These are phyloP conservation scores for Agelas oroides DNA, from an alignment of 37 sponge, comb jelly and placozoan genomes.

Conservation along the genomic window DNA sequence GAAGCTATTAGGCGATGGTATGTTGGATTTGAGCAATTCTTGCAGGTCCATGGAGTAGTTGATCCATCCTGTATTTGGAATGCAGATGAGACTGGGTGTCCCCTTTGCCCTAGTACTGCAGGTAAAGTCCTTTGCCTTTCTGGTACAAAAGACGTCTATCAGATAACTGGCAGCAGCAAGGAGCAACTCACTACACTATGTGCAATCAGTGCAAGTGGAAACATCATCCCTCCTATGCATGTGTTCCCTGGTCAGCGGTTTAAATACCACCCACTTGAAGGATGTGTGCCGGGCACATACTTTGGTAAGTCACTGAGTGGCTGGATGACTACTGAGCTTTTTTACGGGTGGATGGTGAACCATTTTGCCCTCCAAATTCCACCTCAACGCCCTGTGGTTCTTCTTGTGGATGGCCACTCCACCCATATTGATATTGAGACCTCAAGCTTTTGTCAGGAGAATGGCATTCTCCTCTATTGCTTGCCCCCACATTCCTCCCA, in stretches of 20 bases:
- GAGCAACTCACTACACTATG: slow-evolving; percentile 48
- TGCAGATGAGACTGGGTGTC: slow-evolving; percentile 51
- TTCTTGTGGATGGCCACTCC: slow-evolving; percentile 61
- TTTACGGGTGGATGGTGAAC: slow-evolving; percentile 57
- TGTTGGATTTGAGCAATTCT: slow-evolving; percentile 18
- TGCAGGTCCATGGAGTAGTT: slow-evolving; percentile 1
- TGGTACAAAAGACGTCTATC: slow-evolving; percentile 16
- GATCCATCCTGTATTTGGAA: slow-evolving; percentile 52
- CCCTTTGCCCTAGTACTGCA: slow-evolving; percentile 35
- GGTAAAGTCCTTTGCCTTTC: slow-evolving; percentile 27
- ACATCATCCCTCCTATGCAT: slow-evolving; percentile 63
- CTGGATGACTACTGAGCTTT: slow-evolving; percentile 57
- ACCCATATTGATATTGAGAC: slow-evolving; percentile 27
- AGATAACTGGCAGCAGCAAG: slow-evolving; percentile 1
- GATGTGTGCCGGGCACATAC: slow-evolving; percentile 43
- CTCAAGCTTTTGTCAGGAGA: background rate
- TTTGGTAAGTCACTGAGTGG: slow-evolving; percentile 61
- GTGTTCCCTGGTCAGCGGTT: slow-evolving; percentile 54
- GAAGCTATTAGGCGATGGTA: slow-evolving; percentile 32
- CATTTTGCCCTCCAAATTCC: slow-evolving; percentile 27
- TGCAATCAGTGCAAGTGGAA: slow-evolving; percentile 42
- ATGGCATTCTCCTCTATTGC: slow-evolving; percentile 12
- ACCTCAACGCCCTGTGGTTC: slow-evolving; percentile 31
- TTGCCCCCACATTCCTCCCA: slow-evolving; percentile 55
- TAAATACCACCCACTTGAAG: slow-evolving; percentile 55